Percentiles rank a stretch among this genome's conserved stretches.
phyloP scores from a whole-genome alignment of 1,140 invertebrate genomes.

The Gonatopus flavifemur region DNA sequence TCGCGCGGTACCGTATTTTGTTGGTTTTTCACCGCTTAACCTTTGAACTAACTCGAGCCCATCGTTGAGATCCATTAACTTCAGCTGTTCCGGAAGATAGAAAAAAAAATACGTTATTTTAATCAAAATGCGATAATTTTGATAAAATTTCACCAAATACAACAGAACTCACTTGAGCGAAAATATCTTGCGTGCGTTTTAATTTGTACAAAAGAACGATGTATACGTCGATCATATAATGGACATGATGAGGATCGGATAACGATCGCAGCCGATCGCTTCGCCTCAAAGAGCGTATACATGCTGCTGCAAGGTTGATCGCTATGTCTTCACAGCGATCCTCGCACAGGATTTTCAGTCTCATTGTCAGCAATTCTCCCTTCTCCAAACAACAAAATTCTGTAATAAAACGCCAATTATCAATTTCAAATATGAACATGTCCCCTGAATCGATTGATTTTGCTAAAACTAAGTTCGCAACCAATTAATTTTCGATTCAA shows the following conservation, averaged over 20 bases:
- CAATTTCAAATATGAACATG: no score
- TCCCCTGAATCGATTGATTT: no score
- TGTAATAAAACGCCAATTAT: no score
- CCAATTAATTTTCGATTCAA: no score
- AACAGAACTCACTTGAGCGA: conserved; percentile 55
- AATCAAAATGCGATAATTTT: not conserved
- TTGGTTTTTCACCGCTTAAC: conserved; percentile 52
- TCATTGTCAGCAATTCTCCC: conserved; percentile 57
- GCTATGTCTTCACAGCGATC: conserved; percentile 62
- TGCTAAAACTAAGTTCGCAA: no score
- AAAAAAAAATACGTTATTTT: not conserved
- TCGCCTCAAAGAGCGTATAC: conserved; percentile 52
- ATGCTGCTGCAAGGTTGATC: conserved; percentile 58
- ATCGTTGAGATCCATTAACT: conserved; percentile 57
- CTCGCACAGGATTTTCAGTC: conserved; percentile 61
- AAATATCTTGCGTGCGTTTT: conserved; percentile 59
- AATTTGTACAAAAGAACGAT: conserved; percentile 60
- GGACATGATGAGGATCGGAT: conserved; percentile 54
- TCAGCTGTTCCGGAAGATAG: conserved; percentile 43
- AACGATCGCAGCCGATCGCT: conserved; percentile 50
- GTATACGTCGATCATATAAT: conserved; percentile 61
- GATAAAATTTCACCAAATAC: conserved; percentile 6
- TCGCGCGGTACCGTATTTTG: conserved; percentile 54
- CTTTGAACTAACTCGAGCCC: conserved; percentile 54
- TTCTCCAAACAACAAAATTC: conserved; percentile 60